Percentiles rank a stretch among this genome's conserved stretches.
phyloP scores from a whole-genome alignment of 2,888 invertebrate genomes.

The Ganaspis brasiliensis region DNA sequence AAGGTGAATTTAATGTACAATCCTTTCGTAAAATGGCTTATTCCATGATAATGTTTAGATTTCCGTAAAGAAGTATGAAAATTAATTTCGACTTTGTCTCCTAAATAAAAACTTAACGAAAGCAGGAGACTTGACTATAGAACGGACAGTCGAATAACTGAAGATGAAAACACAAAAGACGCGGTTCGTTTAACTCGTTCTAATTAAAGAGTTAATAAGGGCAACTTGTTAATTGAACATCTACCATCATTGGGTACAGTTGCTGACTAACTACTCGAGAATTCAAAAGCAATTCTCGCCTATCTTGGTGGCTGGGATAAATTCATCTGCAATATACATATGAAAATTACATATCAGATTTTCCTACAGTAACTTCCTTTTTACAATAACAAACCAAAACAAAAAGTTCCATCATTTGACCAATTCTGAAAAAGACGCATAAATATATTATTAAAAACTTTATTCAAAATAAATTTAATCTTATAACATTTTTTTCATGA shows the following conservation, averaged over 20 bases:
- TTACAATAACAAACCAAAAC: too few relatives aligned
- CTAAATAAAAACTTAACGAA: not conserved
- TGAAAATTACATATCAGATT: too few relatives aligned
- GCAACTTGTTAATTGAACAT: conserved; percentile 67
- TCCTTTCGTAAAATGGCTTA: too few relatives aligned
- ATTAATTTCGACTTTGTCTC: too few relatives aligned
- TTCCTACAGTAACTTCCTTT: too few relatives aligned
- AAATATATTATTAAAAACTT: too few relatives aligned
- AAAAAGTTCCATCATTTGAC: too few relatives aligned
- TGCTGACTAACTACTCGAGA: conserved; percentile 45
- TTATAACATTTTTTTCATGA: too few relatives aligned
- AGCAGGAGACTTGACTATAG: conserved; percentile 41
- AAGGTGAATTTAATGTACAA: too few relatives aligned
- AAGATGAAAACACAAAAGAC: conserved; percentile 56
- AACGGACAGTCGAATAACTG: conserved; percentile 49
- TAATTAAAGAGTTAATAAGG: conserved; percentile 70
- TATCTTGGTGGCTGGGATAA: not conserved
- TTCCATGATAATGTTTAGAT: not conserved
- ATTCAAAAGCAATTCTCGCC: conserved; percentile 9
- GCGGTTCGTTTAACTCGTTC: conserved; percentile 63
- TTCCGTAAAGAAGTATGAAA: conserved; percentile 16
- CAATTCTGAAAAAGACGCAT: too few relatives aligned
- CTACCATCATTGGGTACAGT: conserved; percentile 24
- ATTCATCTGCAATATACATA: not conserved
- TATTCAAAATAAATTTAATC: too few relatives aligned